phyloP scores from a whole-genome alignment of 2,888 invertebrate species.

The Dimorphilus gyrociliatus region DNA sequence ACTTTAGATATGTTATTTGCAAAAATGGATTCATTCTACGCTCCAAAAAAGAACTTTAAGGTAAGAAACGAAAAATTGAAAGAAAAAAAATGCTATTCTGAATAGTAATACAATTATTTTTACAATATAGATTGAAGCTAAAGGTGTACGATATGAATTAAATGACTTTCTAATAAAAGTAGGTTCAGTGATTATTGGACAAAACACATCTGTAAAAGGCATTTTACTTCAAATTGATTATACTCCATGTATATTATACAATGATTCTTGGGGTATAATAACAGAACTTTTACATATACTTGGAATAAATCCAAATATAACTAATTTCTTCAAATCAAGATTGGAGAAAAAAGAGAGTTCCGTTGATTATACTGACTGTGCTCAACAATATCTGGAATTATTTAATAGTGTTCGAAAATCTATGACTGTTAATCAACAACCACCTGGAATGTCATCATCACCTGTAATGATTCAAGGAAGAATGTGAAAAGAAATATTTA shows the following conservation, averaged over 20 bases:
- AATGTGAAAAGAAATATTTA: no score
- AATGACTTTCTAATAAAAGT: conserved; percentile 85
- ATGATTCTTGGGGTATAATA: conserved; percentile 74
- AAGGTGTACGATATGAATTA: conserved; percentile 46
- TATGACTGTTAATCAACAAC: no score
- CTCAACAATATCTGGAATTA: conserved; percentile 83
- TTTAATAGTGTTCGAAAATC: conserved; percentile 72
- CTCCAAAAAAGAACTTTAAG: conserved; percentile 54
- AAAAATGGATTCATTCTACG: conserved; percentile 70
- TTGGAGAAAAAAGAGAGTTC: conserved; percentile 58
- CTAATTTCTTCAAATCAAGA: conserved; percentile 53
- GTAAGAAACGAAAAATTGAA: no score
- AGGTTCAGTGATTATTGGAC: conserved; percentile 77
- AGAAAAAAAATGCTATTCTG: no score
- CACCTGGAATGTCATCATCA: no score
- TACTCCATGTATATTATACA: conserved; percentile 69
- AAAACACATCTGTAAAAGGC: conserved; percentile 63
- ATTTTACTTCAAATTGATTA: conserved; percentile 71
- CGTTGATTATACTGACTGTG: conserved; percentile 74
- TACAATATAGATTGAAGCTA: no score
- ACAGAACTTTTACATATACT: conserved; percentile 80
- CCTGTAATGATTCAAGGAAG: no score
- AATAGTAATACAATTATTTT: no score
- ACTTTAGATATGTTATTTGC: conserved; percentile 76
- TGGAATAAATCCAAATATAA: conserved; percentile 52